Percentiles rank a stretch among this genome's conserved stretches.
phyloP scores from a whole-genome alignment of 1,140 invertebrate genomes.

The Hermetia illucens region DNA sequence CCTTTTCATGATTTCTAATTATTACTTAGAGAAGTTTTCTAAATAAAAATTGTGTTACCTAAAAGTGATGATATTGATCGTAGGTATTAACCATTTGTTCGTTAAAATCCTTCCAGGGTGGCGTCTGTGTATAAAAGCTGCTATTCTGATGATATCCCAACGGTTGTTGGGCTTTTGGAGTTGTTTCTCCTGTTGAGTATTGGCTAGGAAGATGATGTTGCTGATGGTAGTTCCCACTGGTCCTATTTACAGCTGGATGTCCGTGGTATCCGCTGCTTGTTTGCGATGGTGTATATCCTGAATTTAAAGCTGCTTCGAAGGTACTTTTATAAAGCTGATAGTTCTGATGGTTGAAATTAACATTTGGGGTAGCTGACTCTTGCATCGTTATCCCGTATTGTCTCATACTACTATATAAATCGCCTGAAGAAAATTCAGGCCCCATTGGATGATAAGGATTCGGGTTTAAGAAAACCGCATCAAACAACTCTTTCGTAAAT shows the following conservation, averaged over 20 bases:
- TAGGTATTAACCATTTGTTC: conserved; percentile 14
- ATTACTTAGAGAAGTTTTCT: too few species aligned
- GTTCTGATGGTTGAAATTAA: conserved; percentile 31
- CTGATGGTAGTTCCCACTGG: background rate
- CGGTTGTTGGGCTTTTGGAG: conserved; percentile 4
- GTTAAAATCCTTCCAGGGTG: conserved; percentile 27
- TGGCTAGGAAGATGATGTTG: background rate
- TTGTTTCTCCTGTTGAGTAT: conserved; percentile 1
- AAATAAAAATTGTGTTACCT: too few species aligned
- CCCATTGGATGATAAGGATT: conserved; percentile 25
- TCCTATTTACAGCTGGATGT: too few species aligned
- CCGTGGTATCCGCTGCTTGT: background rate
- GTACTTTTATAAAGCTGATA: conserved; percentile 41
- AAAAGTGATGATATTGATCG: conserved; percentile 2
- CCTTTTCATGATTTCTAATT: too few species aligned
- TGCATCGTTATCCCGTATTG: conserved; percentile 20
- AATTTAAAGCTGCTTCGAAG: conserved; percentile 38
- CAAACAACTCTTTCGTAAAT: conserved; percentile 40
- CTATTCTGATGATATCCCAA: conserved; percentile 28
- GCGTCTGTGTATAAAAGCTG: conserved; percentile 28
- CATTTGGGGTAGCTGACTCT: conserved; percentile 8
- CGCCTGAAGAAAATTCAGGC: conserved; percentile 14
- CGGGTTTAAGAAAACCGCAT: conserved; percentile 37
- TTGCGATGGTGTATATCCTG: background rate
- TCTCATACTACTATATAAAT: conserved; percentile 25